Evolutionary conservation across 2,113 vertebrate species (phyloP), one percentile per base, ranked within the genome.

Genomic region (Tympanuchus pallidicinctus): DNA sequence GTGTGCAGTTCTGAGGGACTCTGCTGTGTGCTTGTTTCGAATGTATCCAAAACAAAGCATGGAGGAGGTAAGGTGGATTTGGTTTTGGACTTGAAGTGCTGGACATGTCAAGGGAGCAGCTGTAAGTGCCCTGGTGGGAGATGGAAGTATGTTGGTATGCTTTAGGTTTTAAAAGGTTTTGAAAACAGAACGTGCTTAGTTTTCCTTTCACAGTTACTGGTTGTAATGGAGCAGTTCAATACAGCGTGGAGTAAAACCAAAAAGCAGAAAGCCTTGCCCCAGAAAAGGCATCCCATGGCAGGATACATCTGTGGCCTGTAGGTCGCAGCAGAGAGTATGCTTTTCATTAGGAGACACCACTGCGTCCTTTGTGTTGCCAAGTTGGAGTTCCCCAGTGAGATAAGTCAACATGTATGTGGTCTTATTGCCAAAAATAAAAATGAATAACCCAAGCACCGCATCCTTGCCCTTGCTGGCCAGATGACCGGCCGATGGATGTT

Each of bases 311-410:
- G 18, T 40, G 38, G 92, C 94, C 94, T 95, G 94, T 78, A 96
- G 94, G 93, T 97, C 24, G 94, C 95, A 97, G 95, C 95, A 97
- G 80, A 93, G 95, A 45, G 94, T 34, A 18, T 66, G 93, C 80
- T 91, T 95, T 96, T 86, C 77, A 42, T 78, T 76, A 82, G 66
- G 40, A 73, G 38, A 11, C 9, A 1, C 28, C 48, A 54, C 52
- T 78, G 79, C 42, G 50, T 57, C 80, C 81, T 90, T 94, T 86
- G 82, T 86, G 93, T 93, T 75, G 69, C 82, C 40, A 1, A 70
- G 65, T 36, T 75, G 82, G 80, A 90, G 82, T 76, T 88, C 74
- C 48, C 59, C 73, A 70, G 1, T 34, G 77, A 45, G 40, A 75
- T 32, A 86, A 94, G 61, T 28, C 59, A 79, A 73, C 25, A 52